Evolutionary conservation across 2,113 vertebrate genomes (phyloP).

Genomic region (Xyrauchen texanus): DNA sequence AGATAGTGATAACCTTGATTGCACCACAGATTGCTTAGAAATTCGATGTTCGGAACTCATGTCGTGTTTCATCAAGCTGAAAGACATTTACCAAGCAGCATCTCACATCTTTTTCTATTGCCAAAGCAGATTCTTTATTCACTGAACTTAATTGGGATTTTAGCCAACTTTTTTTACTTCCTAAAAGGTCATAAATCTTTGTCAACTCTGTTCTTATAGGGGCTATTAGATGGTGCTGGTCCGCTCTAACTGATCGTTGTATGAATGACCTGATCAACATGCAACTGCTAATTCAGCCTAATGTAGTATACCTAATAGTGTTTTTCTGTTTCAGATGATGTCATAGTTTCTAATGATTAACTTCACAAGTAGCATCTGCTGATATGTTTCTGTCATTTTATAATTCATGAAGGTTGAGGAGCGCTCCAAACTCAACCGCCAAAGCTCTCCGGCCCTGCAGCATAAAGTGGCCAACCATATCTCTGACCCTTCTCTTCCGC

Average conservation of each 20-base stretch:
- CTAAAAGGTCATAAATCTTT: not conserved
- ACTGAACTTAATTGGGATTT: not conserved
- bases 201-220: conserved; percentile 38
- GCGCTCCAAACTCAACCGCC: conserved; percentile 91
- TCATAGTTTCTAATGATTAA: conserved; percentile 3
- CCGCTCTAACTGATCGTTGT: conserved; percentile 45
- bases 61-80: not conserved
- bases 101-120: conserved; percentile 13
- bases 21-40: not conserved
- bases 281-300: conserved; percentile 30
- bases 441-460: conserved; percentile 92
- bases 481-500: conserved; percentile 91
- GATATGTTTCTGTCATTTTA: conserved; percentile 17
- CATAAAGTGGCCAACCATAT: conserved; percentile 93
- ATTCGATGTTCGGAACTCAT: not conserved
- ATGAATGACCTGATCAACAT: conserved; percentile 54
- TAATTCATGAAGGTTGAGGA: conserved; percentile 87
- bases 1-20: not conserved
- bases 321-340: conserved; percentile 18
- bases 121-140: conserved; percentile 12
- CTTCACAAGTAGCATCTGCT: not conserved
- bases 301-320: conserved; percentile 10
- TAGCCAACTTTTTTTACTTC: not conserved
- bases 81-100: not conserved
- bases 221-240: conserved; percentile 50